Evolutionary conservation across 1,140 invertebrate genomes (phyloP).

Genomic region (Zaprionus ghesquierei): DNA sequence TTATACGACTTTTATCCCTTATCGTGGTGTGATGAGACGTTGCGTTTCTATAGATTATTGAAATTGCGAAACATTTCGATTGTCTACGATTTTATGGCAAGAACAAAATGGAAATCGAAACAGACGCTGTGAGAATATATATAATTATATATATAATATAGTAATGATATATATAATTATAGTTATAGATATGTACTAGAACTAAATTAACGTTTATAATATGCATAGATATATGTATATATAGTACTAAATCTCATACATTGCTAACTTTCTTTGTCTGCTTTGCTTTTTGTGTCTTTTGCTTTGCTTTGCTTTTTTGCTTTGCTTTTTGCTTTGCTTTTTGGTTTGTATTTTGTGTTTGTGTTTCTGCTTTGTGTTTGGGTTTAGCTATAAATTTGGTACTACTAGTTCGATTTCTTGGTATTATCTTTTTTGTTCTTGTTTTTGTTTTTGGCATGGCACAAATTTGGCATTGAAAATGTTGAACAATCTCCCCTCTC

Average conservation of each 20-base stretch:
- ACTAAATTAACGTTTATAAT: slow-evolving; percentile 69
- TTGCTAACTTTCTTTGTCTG: slow-evolving; percentile 36
- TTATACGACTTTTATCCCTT: too few species aligned
- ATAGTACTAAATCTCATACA: slow-evolving; percentile 51
- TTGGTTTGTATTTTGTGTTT: slow-evolving; percentile 36
- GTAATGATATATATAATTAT: background rate
- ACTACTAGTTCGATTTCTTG: slow-evolving; percentile 34
- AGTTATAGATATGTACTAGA: slow-evolving; percentile 30
- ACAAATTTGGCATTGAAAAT: slow-evolving; percentile 68
- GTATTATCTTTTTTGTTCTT: slow-evolving; percentile 45
- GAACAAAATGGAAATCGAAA: background rate
- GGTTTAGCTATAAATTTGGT: slow-evolving; percentile 32
- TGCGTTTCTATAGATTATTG: slow-evolving; percentile 1
- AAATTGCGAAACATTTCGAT: background rate
- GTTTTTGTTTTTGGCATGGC: slow-evolving; percentile 71
- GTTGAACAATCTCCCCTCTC: background rate
- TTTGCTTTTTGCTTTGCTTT: slow-evolving; percentile 41
- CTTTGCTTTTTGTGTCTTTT: slow-evolving; percentile 3
- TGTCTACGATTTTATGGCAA: too few species aligned
- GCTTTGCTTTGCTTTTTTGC: too few species aligned
- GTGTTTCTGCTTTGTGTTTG: slow-evolving; percentile 32
- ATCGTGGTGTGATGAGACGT: slow-evolving; percentile 66
- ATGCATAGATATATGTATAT: too few species aligned
- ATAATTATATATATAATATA: slow-evolving; percentile 1
- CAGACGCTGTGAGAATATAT: background rate